Evolutionary conservation across 2,113 vertebrate species (phyloP).

Genomic region (Dendrocopos noguchii): DNA sequence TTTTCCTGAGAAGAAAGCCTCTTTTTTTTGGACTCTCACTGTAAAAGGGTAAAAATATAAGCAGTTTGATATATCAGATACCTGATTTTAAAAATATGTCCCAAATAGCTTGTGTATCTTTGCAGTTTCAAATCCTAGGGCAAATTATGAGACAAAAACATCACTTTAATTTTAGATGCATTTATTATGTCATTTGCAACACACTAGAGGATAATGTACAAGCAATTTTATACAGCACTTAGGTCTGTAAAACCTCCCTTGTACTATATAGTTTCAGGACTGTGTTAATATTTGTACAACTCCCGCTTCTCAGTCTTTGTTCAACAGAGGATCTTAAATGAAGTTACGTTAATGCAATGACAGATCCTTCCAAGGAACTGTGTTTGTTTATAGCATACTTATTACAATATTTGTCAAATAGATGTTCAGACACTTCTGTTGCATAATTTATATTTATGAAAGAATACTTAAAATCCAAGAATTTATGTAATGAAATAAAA

Average conservation of each 20-base stretch:
- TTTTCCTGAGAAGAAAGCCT: neutral
- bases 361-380: neutral
- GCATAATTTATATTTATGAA: neutral
- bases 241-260: neutral
- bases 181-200: neutral
- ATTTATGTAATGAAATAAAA: neutral
- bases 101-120: neutral
- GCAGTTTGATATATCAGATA: neutral
- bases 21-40: neutral
- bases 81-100: neutral
- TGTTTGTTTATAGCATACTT: neutral
- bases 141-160: neutral
- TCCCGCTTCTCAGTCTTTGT: neutral
- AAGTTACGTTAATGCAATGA: neutral
- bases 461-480: neutral
- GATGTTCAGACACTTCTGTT: neutral
- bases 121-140: neutral
- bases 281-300: neutral
- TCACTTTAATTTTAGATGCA: neutral
- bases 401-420: neutral
- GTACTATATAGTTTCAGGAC: neutral
- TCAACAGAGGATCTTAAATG: neutral
- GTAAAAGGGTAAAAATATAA: neutral
- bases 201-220: neutral
- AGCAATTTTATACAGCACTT: neutral